Evolutionary conservation across 2,888 invertebrate species (phyloP).

Genomic region (Parnassius orleans): DNA sequence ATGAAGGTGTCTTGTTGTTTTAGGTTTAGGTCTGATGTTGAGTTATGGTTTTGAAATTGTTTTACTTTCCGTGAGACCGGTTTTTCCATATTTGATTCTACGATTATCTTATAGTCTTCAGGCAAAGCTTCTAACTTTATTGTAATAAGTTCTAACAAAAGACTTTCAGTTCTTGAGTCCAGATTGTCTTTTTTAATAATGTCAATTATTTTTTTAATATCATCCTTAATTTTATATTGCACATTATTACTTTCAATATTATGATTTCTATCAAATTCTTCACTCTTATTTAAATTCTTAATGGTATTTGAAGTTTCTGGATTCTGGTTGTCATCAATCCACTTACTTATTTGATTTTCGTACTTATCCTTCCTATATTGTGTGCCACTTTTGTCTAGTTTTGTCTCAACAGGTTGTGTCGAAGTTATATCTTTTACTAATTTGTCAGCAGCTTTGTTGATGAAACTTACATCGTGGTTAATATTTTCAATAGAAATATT

Average conservation of each 20-base stretch:
- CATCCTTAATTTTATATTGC: slow-evolving; percentile 1
- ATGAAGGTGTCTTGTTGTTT: not conserved
- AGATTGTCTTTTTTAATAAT: slow-evolving; percentile 7
- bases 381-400: not conserved
- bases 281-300: slow-evolving; percentile 32
- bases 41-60: not conserved
- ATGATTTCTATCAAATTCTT: slow-evolving; percentile 26
- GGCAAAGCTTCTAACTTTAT: slow-evolving; percentile 17
- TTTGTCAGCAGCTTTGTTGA: slow-evolving; percentile 42
- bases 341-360: not conserved
- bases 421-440: slow-evolving; percentile 37
- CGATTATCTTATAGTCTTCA: not conserved
- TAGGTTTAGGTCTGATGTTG: not conserved
- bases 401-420: not conserved
- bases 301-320: slow-evolving; percentile 7
- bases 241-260: not conserved
- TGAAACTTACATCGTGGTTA: slow-evolving; percentile 31
- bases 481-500: slow-evolving; percentile 32
- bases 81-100: not conserved
- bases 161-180: slow-evolving; percentile 15
- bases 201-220: slow-evolving; percentile 19
- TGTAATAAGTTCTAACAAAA: slow-evolving; percentile 14
- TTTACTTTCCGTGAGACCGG: not conserved
- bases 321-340: no score
- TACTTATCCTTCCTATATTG: not conserved